Base-by-base conservation (phyloP, 2,888 invertebrate species). In the Herminia tarsipennalis region DNA sequence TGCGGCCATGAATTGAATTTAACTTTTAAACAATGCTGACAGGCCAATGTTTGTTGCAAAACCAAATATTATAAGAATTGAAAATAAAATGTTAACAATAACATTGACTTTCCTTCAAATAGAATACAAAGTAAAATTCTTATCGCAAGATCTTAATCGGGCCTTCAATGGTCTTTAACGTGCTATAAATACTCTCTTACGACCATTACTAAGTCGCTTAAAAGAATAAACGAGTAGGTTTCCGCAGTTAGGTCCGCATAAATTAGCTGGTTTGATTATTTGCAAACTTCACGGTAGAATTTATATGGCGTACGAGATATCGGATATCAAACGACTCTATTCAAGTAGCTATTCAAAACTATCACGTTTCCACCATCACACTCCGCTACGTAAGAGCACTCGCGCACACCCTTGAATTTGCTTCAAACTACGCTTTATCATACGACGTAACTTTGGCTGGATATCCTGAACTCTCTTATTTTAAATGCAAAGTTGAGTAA, bases 301-400 rank as follows among this genome's bases (percentile, higher is more conserved):
- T 68, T 64, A 68, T 64, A 66, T 40, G 42, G 38, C 45, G 53
- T 44, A 60, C 44, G 47, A 66, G 53, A 65, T 78, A 78, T 82
- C 79, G 45, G 22, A 78, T 82, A 74, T 83, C 81, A 83, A 81
- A 81, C 76, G 66, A 67, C 56, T 68, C 62, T 71, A 69, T 76
- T 75, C 63, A 51, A 63, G 68, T 70, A 69, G 66, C 69, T 70
- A 77, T 78, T 76, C 82, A 81, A 82, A 79, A 76, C 81, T 85
- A 87, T 88, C 85, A 69, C 56, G 71, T 87, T 86, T 80, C 84
- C 71, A 73, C 61, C 76, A 70, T 71, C 72, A 78, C 80, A 82
- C 81, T 81, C 71, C 60, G 65, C 63, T 66, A 32, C 49, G 56
- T 54, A 66, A 82, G 84, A 80, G 80, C 82, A 75, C 85, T 88